phyloP scores from a whole-genome alignment of 2,797 vertebrate genomes.

The Esox lucius region DNA sequence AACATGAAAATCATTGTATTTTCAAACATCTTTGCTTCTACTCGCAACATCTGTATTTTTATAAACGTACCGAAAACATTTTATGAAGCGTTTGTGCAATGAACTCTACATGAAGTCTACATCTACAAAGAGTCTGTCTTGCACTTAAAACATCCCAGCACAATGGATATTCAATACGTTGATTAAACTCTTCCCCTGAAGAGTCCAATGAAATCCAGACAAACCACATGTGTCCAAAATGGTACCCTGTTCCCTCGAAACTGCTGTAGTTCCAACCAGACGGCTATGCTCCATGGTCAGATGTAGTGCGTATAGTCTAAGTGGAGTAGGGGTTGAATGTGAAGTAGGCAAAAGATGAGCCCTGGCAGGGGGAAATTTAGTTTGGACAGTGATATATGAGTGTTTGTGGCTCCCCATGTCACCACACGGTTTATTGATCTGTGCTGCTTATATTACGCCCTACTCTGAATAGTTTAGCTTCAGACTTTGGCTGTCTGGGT shows the following conservation, averaged over 20 bases:
- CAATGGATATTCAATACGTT: constrained; percentile 12
- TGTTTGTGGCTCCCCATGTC: constrained; percentile 31
- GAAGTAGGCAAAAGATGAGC: constrained; percentile 5
- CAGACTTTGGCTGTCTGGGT: constrained; percentile 26
- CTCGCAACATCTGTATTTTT: too few species aligned
- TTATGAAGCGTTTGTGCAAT: background rate
- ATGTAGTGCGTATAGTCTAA: background rate
- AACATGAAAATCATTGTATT: too few species aligned
- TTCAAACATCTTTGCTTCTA: too few species aligned
- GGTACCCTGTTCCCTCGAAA: background rate
- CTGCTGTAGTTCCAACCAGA: background rate
- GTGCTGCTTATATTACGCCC: constrained; percentile 18
- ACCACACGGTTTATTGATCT: constrained; percentile 38
- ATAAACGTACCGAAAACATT: background rate
- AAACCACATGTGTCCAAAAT: constrained; percentile 4
- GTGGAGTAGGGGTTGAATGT: background rate
- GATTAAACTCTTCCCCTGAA: constrained; percentile 4
- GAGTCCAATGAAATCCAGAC: constrained; percentile 12
- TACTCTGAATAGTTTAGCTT: background rate
- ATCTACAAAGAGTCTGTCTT: background rate
- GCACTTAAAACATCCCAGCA: background rate
- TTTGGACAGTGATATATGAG: constrained; percentile 38
- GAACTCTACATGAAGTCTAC: too few species aligned
- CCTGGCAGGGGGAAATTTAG: background rate
- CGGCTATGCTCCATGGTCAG: background rate